Percentiles rank a stretch among this genome's conserved stretches.
Conservation (phyloP, 2,797 vertebrate species). For the Sylvilagus floridanus region DNA sequence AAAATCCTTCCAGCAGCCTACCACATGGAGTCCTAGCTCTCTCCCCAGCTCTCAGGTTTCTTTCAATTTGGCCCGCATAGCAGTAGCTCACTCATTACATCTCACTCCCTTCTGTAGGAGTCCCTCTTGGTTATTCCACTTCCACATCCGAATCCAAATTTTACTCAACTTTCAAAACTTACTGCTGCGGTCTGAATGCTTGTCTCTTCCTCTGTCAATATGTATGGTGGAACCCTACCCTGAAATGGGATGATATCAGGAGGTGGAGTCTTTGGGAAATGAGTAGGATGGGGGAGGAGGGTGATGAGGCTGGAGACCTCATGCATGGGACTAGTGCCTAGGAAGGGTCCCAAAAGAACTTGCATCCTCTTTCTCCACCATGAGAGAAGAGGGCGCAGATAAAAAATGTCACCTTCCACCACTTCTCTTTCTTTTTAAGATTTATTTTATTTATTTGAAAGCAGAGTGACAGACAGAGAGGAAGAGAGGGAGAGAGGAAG, state of each 20-base stretch:
- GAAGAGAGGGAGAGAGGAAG: too few species aligned
- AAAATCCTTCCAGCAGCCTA: neutral
- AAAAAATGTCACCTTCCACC: neutral
- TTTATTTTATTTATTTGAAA: too few species aligned
- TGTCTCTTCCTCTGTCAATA: neutral
- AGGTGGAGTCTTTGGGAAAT: neutral
- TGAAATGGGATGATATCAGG: neutral
- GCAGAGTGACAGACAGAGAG: too few species aligned
- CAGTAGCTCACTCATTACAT: neutral
- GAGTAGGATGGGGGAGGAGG: neutral
- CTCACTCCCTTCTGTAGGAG: neutral
- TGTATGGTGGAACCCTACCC: neutral
- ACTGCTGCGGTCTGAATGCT: neutral
- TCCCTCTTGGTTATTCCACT: neutral
- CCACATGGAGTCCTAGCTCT: neutral
- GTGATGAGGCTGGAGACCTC: neutral
- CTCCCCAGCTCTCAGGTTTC: neutral
- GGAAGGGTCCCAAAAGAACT: neutral
- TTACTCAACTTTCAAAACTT: neutral
- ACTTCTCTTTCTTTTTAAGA: too few species aligned
- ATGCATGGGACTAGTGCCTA: neutral
- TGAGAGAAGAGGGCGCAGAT: neutral
- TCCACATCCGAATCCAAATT: neutral
- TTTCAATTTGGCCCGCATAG: neutral
- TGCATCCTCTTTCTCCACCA: neutral